Conservation (phyloP, 2,888 invertebrate genomes). For the Deilephila elpenor region DNA sequence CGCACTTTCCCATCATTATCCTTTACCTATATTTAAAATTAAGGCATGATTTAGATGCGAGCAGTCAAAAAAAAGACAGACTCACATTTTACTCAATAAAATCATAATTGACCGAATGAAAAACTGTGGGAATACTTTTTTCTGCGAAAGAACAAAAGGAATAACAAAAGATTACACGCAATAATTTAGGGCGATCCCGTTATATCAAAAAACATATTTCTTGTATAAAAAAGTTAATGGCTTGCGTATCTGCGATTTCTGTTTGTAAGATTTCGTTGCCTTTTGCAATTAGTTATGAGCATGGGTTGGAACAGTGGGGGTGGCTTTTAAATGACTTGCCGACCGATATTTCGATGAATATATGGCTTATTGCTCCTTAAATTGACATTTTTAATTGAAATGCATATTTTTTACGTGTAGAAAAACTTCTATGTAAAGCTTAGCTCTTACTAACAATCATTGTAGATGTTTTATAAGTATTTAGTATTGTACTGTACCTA, state of each 20-base stretch:
- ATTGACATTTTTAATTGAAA: too few relatives aligned
- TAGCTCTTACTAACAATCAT: too few relatives aligned
- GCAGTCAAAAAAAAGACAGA: neutral
- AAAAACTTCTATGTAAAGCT: too few relatives aligned
- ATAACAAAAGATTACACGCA: constrained; percentile 79
- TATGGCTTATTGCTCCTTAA: neutral
- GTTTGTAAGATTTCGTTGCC: constrained; percentile 47
- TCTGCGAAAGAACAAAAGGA: constrained; percentile 61
- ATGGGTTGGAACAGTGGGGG: constrained; percentile 75
- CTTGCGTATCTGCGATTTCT: constrained; percentile 77
- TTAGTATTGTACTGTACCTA: too few relatives aligned
- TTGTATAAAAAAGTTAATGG: constrained; percentile 71
- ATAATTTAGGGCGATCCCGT: constrained; percentile 77
- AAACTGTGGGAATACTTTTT: constrained; percentile 70
- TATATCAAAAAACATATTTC: constrained; percentile 68
- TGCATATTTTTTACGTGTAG: too few relatives aligned
- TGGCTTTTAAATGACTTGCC: constrained; percentile 37
- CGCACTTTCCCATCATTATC: too few relatives aligned
- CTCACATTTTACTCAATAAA: constrained; percentile 25
- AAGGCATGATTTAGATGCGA: neutral
- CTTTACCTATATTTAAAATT: neutral
- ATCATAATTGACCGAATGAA: constrained; percentile 32
- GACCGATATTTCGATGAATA: neutral
- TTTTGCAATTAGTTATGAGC: constrained; percentile 64
- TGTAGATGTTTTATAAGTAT: too few relatives aligned